Evolutionary conservation across 2,888 invertebrate species (phyloP).

Genomic region (Gymnoscelis rufifasciata): DNA sequence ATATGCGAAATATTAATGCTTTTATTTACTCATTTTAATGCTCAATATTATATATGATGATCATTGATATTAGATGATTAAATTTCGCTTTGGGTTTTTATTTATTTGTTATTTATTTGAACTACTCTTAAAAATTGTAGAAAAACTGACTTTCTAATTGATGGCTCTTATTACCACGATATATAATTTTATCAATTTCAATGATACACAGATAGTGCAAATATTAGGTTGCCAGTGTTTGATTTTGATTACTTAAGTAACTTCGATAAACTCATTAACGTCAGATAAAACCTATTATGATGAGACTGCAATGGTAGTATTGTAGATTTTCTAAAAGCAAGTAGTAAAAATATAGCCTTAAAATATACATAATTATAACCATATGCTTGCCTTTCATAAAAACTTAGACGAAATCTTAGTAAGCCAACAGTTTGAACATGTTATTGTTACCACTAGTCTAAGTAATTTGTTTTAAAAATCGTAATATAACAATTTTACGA

Average conservation of each 20-base stretch:
- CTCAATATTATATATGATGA: conserved; percentile 71
- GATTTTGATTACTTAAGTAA: conserved; percentile 14
- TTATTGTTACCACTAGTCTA: conserved; percentile 78
- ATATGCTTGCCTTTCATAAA: conserved; percentile 17
- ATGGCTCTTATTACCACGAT: not conserved
- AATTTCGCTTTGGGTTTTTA: conserved; percentile 53
- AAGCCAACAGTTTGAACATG: conserved; percentile 49
- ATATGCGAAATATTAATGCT: conserved; percentile 48
- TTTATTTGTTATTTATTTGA: conserved; percentile 60
- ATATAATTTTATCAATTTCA: not conserved
- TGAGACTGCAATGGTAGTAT: conserved; percentile 21
- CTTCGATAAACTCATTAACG: not conserved
- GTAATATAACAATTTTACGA: conserved; percentile 42
- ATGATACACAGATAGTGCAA: conserved; percentile 6
- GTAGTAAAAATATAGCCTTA: conserved; percentile 9
- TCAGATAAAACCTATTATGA: conserved; percentile 11
- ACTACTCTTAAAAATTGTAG: conserved; percentile 29
- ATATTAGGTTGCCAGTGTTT: conserved; percentile 5
- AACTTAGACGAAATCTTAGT: conserved; percentile 39
- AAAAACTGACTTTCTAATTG: conserved; percentile 24
- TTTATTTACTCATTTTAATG: conserved; percentile 72
- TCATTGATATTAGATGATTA: conserved; percentile 71
- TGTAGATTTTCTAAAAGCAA: conserved; percentile 19
- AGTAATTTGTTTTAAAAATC: conserved; percentile 62
- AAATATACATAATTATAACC: conserved; percentile 3